Percentiles rank a stretch among this genome's conserved stretches.
phyloP scores from a whole-genome alignment of 2,888 invertebrate genomes.

The Formica aserva region DNA sequence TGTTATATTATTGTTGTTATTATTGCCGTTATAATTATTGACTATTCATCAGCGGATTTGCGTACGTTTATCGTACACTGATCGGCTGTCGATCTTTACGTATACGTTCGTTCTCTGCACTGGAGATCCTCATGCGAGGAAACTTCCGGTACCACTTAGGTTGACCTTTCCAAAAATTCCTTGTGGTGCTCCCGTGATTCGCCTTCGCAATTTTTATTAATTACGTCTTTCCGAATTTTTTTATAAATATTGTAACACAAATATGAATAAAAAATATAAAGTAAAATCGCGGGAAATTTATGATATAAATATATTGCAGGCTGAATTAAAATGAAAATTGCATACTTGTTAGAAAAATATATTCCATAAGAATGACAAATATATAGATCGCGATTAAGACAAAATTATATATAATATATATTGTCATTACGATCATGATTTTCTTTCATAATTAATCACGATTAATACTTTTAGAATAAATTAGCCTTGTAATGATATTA shows the following conservation, averaged over 20 bases:
- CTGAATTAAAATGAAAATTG: background rate
- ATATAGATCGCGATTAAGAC: background rate
- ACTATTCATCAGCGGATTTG: conserved; percentile 60
- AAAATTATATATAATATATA: background rate
- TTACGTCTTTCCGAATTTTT: background rate
- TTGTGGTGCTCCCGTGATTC: conserved; percentile 41
- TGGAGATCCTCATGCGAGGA: conserved; percentile 45
- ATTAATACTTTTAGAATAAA: background rate
- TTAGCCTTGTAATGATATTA: background rate
- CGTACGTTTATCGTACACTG: conserved; percentile 63
- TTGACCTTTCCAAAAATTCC: conserved; percentile 33
- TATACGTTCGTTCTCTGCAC: conserved; percentile 60
- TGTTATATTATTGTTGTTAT: conserved; percentile 73
- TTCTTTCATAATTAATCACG: background rate
- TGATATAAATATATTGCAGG: background rate
- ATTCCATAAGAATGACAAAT: background rate
- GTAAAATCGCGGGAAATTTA: background rate
- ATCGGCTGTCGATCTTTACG: conserved; percentile 62
- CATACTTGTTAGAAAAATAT: background rate
- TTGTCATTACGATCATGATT: background rate
- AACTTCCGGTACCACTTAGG: conserved; percentile 45
- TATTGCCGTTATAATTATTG: conserved; percentile 71
- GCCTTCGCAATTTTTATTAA: conserved; percentile 8
- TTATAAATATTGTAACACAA: background rate
- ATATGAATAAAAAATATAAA: background rate